Percentiles rank a stretch among this genome's conserved stretches.
phyloP scores from a whole-genome alignment of 2,797 vertebrate genomes.

The Loriculus beryllinus region DNA sequence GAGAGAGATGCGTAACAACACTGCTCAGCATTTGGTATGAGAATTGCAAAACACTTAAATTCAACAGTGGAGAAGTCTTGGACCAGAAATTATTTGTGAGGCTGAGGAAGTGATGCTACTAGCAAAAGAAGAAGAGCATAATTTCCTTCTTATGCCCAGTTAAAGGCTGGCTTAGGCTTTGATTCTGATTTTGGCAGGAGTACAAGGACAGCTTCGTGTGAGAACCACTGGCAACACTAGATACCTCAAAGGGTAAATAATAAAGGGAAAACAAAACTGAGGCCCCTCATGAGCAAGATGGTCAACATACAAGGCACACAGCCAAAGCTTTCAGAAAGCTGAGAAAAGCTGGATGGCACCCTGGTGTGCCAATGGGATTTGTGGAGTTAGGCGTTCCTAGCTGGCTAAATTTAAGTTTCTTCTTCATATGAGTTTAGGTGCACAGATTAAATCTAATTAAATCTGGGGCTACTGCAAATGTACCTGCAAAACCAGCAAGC shows the following conservation, averaged over 20 bases:
- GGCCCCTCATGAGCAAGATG: background rate
- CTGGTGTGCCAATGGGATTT: fast-evolving
- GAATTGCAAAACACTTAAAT: background rate
- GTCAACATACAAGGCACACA: background rate
- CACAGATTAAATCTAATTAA: background rate
- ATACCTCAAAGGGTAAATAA: background rate
- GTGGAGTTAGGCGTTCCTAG: background rate
- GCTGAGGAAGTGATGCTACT: background rate
- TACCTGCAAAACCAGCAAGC: background rate
- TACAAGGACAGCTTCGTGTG: background rate
- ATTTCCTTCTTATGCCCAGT: background rate
- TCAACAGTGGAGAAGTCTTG: background rate
- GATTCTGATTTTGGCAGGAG: background rate
- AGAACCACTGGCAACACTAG: background rate
- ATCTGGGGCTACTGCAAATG: background rate
- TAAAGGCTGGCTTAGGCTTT: background rate
- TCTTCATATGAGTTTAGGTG: background rate
- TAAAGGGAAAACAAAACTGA: background rate
- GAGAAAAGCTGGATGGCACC: background rate
- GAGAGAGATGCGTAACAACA: background rate
- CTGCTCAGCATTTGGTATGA: background rate
- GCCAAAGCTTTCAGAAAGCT: background rate
- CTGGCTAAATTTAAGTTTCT: background rate
- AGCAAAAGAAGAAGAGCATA: background rate
- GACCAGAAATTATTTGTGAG: background rate